A percentile compares a stretch with the other conserved stretches of the same genome.
Evolutionary conservation across 2,113 vertebrate species (phyloP).

Genomic region (Pedionomus torquatus): DNA sequence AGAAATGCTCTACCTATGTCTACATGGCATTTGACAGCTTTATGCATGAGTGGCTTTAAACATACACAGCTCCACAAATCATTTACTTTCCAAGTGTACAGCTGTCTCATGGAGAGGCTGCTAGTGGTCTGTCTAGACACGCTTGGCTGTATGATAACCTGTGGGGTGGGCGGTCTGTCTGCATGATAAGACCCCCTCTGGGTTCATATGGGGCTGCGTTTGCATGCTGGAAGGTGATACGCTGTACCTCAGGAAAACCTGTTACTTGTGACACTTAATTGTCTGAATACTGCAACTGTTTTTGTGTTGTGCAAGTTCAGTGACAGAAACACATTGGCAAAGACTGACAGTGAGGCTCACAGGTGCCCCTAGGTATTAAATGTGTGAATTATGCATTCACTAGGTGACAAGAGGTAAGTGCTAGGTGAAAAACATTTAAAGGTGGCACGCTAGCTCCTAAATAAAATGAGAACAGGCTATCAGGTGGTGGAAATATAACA

Average conservation of each 20-base stretch:
- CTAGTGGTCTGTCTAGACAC: background rate
- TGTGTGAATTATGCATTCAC: background rate
- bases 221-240: background rate
- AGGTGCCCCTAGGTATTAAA: background rate
- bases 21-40: constrained; percentile 27
- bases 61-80: background rate
- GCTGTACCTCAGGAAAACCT: background rate
- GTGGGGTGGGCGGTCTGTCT: background rate
- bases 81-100: background rate
- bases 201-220: background rate
- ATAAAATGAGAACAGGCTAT: background rate
- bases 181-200: background rate
- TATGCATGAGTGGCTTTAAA: background rate
- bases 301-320: background rate
- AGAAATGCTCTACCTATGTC: constrained; percentile 1
- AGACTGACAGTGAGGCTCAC: background rate
- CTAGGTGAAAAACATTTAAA: background rate
- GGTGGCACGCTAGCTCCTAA: background rate
- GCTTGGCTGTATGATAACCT: background rate
- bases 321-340: background rate
- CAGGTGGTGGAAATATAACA: background rate
- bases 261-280: fast-evolving
- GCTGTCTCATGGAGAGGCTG: background rate
- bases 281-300: background rate
- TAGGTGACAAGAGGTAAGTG: background rate